Conservation (phyloP, 2,888 invertebrate genomes). For the Elmis aenea region DNA sequence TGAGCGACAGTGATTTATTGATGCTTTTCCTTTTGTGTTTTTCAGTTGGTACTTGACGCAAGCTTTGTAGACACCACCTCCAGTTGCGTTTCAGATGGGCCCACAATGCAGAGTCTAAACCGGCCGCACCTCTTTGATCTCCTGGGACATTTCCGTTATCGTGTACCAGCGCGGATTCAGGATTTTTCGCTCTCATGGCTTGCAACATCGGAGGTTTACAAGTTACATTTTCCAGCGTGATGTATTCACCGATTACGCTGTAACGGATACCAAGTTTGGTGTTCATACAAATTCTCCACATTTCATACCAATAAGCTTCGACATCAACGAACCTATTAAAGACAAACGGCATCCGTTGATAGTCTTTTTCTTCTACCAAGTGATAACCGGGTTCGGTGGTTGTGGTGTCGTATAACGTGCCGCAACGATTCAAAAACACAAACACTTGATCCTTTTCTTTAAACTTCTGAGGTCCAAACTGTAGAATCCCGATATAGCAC, state of each 20-base stretch:
- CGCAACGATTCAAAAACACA: constrained; percentile 61
- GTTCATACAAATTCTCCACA: constrained; percentile 63
- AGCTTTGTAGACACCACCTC: constrained; percentile 45
- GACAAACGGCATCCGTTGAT: constrained; percentile 51
- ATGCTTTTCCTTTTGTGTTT: neutral
- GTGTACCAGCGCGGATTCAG: constrained; percentile 45
- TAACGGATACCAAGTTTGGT: constrained; percentile 55
- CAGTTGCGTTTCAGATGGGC: constrained; percentile 62
- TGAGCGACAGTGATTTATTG: neutral
- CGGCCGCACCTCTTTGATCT: constrained; percentile 66
- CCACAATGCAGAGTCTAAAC: constrained; percentile 66
- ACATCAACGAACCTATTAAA: constrained; percentile 54
- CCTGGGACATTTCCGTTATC: constrained; percentile 65
- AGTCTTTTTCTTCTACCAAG: constrained; percentile 54
- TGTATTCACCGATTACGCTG: constrained; percentile 36
- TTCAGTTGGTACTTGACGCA: neutral
- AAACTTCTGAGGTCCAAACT: constrained; percentile 59
- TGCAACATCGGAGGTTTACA: constrained; percentile 49
- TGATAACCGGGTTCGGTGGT: constrained; percentile 58
- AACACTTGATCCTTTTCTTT: constrained; percentile 69
- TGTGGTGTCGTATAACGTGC: constrained; percentile 61
- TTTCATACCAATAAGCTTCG: constrained; percentile 62
- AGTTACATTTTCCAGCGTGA: constrained; percentile 48
- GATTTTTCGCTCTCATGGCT: constrained; percentile 43
- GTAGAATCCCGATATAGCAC: constrained; percentile 62